Percentiles rank a stretch among this genome's conserved stretches.
Conservation (phyloP, 2,797 vertebrate genomes). For the Neopelma chrysocephalum region DNA sequence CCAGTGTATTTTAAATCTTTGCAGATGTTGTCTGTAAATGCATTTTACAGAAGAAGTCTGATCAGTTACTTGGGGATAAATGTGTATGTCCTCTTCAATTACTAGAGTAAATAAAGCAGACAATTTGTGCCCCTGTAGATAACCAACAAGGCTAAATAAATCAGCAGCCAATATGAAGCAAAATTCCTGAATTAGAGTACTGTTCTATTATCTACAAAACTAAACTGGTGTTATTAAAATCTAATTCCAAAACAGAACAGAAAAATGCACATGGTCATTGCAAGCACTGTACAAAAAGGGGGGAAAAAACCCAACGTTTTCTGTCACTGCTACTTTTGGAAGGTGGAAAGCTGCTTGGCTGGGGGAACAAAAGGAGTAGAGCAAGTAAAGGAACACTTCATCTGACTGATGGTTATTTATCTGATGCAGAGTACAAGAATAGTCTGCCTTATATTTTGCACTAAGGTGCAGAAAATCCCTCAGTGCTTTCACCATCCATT, state of each 20-base stretch:
- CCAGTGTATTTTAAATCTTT: not conserved
- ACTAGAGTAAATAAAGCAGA: not conserved
- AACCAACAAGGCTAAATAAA: not conserved
- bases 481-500: not conserved
- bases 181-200: not conserved
- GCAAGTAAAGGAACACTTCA: not conserved
- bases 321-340: not conserved
- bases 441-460: not conserved
- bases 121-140: not conserved
- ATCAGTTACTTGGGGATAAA: not conserved
- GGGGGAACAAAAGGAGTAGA: not conserved
- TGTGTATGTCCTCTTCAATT: not conserved
- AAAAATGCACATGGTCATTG: not conserved
- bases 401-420: not conserved
- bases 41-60: not conserved
- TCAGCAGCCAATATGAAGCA: not conserved
- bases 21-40: not conserved
- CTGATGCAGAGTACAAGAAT: not conserved
- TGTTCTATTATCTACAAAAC: not conserved
- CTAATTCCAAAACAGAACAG: not conserved
- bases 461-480: not conserved
- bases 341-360: not conserved
- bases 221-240: not conserved
- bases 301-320: accelerated
- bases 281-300: not conserved